A percentile compares a stretch with the other conserved stretches of the same genome.
phyloP scores from a whole-genome alignment of 2,113 vertebrate genomes.

The Sigmodon hispidus region DNA sequence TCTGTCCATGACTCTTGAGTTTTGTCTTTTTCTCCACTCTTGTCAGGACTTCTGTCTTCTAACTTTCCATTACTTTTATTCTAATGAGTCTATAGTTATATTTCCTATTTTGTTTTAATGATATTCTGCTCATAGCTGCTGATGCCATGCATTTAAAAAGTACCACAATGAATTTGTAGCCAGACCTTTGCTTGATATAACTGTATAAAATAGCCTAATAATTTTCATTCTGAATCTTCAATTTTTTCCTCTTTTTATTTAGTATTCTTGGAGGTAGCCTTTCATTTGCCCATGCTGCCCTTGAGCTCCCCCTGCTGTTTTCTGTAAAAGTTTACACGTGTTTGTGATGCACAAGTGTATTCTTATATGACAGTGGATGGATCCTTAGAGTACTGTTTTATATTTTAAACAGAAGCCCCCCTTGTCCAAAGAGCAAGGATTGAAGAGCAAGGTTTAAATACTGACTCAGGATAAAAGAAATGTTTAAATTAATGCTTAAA shows the following conservation, averaged over 20 bases:
- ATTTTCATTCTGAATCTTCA: background rate
- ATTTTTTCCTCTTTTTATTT: background rate
- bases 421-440: background rate
- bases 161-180: background rate
- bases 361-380: background rate
- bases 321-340: background rate
- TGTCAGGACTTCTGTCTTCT: background rate
- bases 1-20: background rate
- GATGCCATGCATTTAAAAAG: background rate
- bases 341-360: background rate
- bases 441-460: background rate
- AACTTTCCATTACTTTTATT: constrained; percentile 17
- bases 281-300: constrained; percentile 29
- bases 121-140: background rate
- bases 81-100: background rate
- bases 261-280: background rate
- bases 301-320: constrained; percentile 83
- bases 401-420: background rate
- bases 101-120: background rate
- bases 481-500: background rate
- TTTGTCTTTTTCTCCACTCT: constrained; percentile 24
- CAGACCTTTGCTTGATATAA: background rate
- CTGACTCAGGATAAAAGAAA: constrained; percentile 11
- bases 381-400: constrained; percentile 8
- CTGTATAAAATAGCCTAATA: background rate